A percentile compares a stretch with the other conserved stretches of the same genome.
These are phyloP conservation scores for Dinoponera quadriceps DNA, from an alignment of 1,140 invertebrate species.

Conservation along the genomic window DNA sequence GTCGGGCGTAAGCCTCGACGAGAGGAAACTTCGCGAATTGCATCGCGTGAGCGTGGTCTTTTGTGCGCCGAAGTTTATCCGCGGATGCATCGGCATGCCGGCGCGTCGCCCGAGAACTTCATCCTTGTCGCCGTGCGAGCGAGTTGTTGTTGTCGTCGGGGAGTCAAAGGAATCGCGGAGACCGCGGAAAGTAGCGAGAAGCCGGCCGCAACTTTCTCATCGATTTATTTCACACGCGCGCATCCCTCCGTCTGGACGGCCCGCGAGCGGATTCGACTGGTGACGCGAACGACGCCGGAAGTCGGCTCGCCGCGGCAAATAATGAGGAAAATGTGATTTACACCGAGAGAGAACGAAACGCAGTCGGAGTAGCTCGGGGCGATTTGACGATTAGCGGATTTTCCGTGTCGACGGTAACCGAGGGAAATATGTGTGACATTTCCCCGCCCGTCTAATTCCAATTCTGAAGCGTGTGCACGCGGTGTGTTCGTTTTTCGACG, in stretches of 20 bases:
- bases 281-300: too few species aligned
- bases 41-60: slow-evolving; percentile 44
- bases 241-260: not conserved
- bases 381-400: not conserved
- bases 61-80: slow-evolving; percentile 54
- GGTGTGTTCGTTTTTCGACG: not conserved
- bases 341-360: too few species aligned
- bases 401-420: not conserved
- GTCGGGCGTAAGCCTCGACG: slow-evolving; percentile 52
- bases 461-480: not conserved
- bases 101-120: slow-evolving; percentile 31
- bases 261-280: too few species aligned
- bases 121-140: slow-evolving; percentile 16
- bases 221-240: slow-evolving; percentile 3
- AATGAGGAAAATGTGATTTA: too few species aligned
- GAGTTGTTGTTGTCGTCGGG: slow-evolving; percentile 26
- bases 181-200: slow-evolving; percentile 24
- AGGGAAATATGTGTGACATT: not conserved
- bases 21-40: slow-evolving; percentile 60
- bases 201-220: slow-evolving; percentile 34
- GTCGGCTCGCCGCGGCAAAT: too few species aligned
- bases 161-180: slow-evolving; percentile 27
- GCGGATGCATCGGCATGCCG: slow-evolving; percentile 38
- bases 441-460: not conserved
- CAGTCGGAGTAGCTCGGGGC: not conserved